Conservation (phyloP, 2,797 vertebrate species). For the Mormyrus proboscirostris region DNA sequence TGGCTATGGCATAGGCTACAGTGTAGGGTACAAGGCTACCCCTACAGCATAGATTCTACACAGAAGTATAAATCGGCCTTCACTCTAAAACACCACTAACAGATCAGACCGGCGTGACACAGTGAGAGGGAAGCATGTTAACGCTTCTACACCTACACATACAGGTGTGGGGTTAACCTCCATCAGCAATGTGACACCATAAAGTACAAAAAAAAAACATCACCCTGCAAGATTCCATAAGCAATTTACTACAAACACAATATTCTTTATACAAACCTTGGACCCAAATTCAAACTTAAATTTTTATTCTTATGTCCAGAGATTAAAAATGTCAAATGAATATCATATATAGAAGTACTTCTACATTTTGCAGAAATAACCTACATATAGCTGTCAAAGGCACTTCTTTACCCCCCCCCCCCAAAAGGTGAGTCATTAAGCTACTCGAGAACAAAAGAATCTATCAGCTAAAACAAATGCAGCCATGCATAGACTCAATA, state of each 20-base stretch:
- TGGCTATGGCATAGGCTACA: not conserved
- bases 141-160: not conserved
- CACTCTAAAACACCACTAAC: not conserved
- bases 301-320: not conserved
- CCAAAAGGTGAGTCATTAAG: not conserved
- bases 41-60: not conserved
- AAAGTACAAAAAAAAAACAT: not conserved
- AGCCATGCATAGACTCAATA: not conserved
- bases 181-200: not conserved
- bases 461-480: conserved; percentile 6
- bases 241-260: not conserved
- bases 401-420: not conserved
- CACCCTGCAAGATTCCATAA: not conserved
- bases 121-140: not conserved
- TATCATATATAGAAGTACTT: not conserved
- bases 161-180: not conserved
- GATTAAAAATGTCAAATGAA: not conserved
- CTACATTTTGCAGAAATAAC: not conserved
- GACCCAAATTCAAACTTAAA: not conserved
- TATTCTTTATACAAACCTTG: not conserved
- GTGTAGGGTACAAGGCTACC: not conserved
- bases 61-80: not conserved
- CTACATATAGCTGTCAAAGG: not conserved
- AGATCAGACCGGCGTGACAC: not conserved
- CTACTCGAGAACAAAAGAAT: not conserved